phyloP scores from a whole-genome alignment of 2,888 invertebrate species.

The Pachydiplax longipennis region DNA sequence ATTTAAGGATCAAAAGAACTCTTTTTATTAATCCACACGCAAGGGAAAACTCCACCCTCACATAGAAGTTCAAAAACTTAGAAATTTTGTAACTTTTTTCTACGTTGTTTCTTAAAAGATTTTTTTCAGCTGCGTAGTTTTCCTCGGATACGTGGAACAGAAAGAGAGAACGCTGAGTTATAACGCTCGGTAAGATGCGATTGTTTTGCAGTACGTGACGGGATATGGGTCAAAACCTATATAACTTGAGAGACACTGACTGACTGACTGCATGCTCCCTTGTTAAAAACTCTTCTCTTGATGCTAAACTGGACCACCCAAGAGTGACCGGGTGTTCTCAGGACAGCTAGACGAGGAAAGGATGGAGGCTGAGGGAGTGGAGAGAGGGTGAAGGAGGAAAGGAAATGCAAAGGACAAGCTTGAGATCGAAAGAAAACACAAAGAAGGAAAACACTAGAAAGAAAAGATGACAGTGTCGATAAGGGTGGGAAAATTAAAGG shows the following conservation, averaged over 20 bases:
- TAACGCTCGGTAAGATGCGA: not conserved
- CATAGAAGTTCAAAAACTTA: not conserved
- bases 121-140: not conserved
- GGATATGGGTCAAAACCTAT: not conserved
- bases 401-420: not conserved
- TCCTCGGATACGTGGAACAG: not conserved
- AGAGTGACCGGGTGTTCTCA: not conserved
- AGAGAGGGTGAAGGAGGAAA: not conserved
- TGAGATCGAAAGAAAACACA: not conserved
- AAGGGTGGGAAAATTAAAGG: not conserved
- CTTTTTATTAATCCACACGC: too few relatives aligned
- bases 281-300: not conserved
- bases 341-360: not conserved
- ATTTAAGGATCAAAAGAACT: too few relatives aligned
- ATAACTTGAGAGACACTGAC: not conserved
- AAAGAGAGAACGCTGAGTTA: not conserved
- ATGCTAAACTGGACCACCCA: not conserved
- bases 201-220: not conserved
- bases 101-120: not conserved
- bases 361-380: not conserved
- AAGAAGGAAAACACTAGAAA: not conserved
- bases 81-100: not conserved
- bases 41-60: too few relatives aligned
- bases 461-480: not conserved
- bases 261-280: not conserved